Conservation (phyloP, 2,113 vertebrate genomes). For the Sphaerodactylus townsendi region DNA sequence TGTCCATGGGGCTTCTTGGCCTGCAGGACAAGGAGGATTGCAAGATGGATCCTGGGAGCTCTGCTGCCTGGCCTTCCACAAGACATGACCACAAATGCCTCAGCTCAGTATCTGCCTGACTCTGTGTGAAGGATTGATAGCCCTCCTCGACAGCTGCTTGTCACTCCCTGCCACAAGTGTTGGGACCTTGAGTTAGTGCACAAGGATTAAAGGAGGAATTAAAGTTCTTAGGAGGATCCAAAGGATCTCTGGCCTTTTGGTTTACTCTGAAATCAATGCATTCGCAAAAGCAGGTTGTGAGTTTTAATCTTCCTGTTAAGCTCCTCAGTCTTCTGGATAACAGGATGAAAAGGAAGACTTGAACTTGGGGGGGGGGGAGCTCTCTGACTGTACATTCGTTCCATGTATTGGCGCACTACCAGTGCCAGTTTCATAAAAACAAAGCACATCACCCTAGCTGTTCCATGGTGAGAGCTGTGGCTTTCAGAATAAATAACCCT, state of each 20-base stretch:
- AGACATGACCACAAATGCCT: fast-evolving
- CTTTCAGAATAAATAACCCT: background rate
- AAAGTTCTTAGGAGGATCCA: fast-evolving
- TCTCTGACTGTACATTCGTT: fast-evolving
- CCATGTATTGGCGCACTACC: background rate
- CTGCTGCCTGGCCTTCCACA: background rate
- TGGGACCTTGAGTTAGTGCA: constrained; percentile 1
- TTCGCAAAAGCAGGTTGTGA: background rate
- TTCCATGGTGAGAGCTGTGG: background rate
- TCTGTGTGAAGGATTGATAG: fast-evolving
- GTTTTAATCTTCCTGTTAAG: background rate
- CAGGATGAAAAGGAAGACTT: background rate
- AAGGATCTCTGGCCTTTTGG: fast-evolving
- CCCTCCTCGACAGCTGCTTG: background rate
- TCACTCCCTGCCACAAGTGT: background rate
- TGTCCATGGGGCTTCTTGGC: background rate
- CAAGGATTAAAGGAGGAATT: fast-evolving
- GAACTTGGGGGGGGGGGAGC: background rate
- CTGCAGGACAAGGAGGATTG: background rate
- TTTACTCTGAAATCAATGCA: fast-evolving
- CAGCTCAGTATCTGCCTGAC: background rate
- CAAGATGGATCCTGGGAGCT: background rate
- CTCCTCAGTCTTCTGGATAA: background rate
- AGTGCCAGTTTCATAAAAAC: background rate
- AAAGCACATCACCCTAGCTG: background rate